Base-by-base conservation (phyloP, 2,113 vertebrate genomes). In the Oceanodroma tethys region DNA sequence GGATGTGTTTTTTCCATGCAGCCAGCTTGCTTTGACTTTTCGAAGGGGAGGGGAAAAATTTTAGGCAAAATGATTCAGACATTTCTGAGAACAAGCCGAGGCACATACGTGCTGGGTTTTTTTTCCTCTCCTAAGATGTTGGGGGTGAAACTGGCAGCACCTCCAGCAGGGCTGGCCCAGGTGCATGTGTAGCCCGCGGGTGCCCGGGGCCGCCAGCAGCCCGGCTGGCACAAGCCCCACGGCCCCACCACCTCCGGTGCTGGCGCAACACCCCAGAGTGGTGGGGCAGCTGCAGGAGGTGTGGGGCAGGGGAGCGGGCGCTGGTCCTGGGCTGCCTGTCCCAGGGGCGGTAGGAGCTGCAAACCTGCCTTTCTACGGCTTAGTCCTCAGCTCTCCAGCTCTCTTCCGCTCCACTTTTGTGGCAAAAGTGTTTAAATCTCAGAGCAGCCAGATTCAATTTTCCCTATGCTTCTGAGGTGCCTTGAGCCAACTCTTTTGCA, bases 291-390 rank as follows among this genome's bases (percentile, higher is more conserved):
- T 83, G 67, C 16, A 16, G 66, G 34, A 88, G n/a, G 1, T 34
- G 43, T 29, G 26, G n/a, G 66, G 27, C 0, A 11, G 7, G 3
- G 11, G 19, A 13, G 19, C 0, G 0, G 45, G 4, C 0, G 0
- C 38, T 60, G 32, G 2, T 60, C 20, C 53, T 75, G 42, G 27
- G 36, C 45, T 86, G n/a, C 18, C 45, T 50, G 34, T 25, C 52
- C 52, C 4, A 2, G 19, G 4, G 3, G 1, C 19, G 36, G 13
- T 14, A 50, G 84, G 34, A 95, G 25, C 53, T 73, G 53, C 45
- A 73, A 73, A 40, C 18, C 5, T 56, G 25, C 58, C 10, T 72
- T 65, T 36, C 48, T 6, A 48, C 21, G 62, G 20, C 34, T 78
- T 11, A 48, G 16, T 45, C 47, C 50, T 66, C 67, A 66, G 40